Percentiles rank a stretch among this genome's conserved stretches.
Evolutionary conservation across 2,888 invertebrate species (phyloP).

Genomic region (Gymnosoma rotundatum): DNA sequence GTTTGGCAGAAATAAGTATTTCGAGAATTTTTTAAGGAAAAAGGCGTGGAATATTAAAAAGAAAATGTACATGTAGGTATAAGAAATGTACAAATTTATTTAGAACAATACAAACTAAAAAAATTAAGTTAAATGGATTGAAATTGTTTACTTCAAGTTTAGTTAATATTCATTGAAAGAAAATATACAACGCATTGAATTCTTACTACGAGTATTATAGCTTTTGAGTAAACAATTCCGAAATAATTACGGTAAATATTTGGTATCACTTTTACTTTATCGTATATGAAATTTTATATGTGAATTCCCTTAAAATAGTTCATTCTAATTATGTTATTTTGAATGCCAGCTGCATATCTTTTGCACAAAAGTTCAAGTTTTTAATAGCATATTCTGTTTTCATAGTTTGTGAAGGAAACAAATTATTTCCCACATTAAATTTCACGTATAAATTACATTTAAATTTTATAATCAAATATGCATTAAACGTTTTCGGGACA

Average conservation of each 20-base stretch:
- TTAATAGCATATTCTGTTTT: too few relatives aligned
- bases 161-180: background rate
- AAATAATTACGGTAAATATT: conserved; percentile 63
- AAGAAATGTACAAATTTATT: conserved; percentile 10
- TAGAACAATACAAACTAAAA: conserved; percentile 32
- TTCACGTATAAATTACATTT: conserved; percentile 30
- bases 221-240: conserved; percentile 72
- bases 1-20: background rate
- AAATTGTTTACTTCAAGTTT: conserved; percentile 36
- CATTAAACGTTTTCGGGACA: conserved; percentile 33
- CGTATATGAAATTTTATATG: too few relatives aligned
- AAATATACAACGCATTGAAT: conserved; percentile 35
- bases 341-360: too few relatives aligned
- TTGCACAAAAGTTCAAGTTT: too few relatives aligned
- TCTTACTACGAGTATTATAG: conserved; percentile 30
- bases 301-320: too few relatives aligned
- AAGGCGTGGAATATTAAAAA: conserved; percentile 44
- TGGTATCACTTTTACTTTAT: too few relatives aligned
- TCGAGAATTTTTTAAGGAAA: conserved; percentile 29
- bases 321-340: too few relatives aligned
- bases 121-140: conserved; percentile 18
- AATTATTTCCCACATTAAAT: conserved; percentile 28
- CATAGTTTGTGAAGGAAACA: conserved; percentile 4
- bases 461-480: conserved; percentile 18
- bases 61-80: too few relatives aligned